Evolutionary conservation across 2,113 vertebrate genomes (phyloP).

Genomic region (Archilochus colubris): DNA sequence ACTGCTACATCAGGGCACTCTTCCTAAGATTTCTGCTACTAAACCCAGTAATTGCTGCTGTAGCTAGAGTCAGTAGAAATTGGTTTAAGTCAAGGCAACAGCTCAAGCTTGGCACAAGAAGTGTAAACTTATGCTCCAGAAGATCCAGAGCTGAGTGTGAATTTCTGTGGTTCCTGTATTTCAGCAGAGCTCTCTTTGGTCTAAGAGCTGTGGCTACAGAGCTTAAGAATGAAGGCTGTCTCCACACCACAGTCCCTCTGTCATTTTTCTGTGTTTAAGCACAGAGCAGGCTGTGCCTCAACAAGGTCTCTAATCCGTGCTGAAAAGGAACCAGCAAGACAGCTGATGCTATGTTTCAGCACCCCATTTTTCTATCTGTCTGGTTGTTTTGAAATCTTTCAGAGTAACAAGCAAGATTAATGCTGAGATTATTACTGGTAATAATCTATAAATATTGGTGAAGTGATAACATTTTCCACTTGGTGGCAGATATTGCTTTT

Average conservation of each 20-base stretch:
- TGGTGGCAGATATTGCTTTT: conserved; percentile 71
- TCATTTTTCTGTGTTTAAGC: neutral
- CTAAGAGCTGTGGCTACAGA: neutral
- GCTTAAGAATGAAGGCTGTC: neutral
- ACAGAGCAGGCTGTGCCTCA: neutral
- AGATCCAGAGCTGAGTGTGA: neutral
- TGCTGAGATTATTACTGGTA: conserved; percentile 15
- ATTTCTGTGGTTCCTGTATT: neutral
- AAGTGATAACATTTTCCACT: conserved; percentile 72
- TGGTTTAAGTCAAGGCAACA: neutral
- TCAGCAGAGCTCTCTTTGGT: neutral
- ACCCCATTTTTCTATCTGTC: neutral
- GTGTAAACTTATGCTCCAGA: neutral
- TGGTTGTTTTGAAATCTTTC: neutral
- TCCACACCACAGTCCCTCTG: neutral
- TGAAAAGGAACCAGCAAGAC: neutral
- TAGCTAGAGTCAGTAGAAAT: neutral
- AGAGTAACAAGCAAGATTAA: neutral
- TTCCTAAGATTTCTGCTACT: neutral
- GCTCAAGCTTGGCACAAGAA: neutral
- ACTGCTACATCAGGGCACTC: neutral
- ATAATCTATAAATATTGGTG: conserved; percentile 51
- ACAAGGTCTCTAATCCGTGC: neutral
- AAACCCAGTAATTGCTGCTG: neutral
- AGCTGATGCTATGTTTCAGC: neutral